Evolutionary conservation across 2,888 invertebrate genomes (phyloP), one percentile per base, ranked within the genome.

Genomic region (Lomographa bimaculata): DNA sequence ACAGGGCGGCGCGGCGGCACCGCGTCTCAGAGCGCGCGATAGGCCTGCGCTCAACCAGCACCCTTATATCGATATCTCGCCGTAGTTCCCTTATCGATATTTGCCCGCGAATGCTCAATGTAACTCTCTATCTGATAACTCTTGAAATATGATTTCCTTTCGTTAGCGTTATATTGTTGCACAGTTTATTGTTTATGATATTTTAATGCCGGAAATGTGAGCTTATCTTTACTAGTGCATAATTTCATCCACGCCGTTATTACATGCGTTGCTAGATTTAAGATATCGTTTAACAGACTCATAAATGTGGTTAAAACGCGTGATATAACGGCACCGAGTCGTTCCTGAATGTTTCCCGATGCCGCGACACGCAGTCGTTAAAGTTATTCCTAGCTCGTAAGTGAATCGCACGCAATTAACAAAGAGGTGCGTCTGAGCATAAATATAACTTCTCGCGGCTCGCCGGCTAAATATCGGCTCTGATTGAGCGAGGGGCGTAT

Each of bases 1-100:
- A 90, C 87, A 90, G 89, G 89, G 90, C 89, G 89, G 87, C 7
- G 23, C 10, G 12, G 9, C 24, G 87, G 89, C 89, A 87, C 62
- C 39, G 33, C 61, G 57, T 71, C 73, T 79, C 57, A 79, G 75
- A 80, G 72, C 63, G 38, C 67, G 74, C 69, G 75, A 74, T 77
- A 79, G 79, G 71, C 68, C 69, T 60, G 50, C 45, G 61, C 64
- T 54, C 60, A 61, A 56, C 55, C 11, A 16, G 6, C 29, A 17
- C 60, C 56, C 71, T 79, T 84, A n/a, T n/a, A 80, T 83, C 86
- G 83, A 83, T 78, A 76, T 71, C 73, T 68, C 62, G 59, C 57
- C 51, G 52, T 14, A 10, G 18, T 56, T 50, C 57, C 50, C 64
- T 71, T 79, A 79, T 79, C 79, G 79, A 80, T 72, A 70, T 67